Evolutionary conservation across 2,113 vertebrate genomes (phyloP).

Genomic region (Aegotheles bennettii): DNA sequence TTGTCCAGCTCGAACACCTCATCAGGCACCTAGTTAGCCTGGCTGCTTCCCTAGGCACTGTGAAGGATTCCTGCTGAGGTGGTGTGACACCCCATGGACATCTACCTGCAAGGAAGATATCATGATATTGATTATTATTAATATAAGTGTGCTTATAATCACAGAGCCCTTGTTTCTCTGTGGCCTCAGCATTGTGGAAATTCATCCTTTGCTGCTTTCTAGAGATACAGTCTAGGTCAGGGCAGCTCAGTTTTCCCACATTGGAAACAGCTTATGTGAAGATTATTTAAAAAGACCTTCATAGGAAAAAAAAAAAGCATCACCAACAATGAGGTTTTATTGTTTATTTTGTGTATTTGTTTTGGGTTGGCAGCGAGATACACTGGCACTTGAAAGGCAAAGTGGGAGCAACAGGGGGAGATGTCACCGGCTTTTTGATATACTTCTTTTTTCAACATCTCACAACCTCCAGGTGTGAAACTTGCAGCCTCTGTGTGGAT

Average conservation of each 20-base stretch:
- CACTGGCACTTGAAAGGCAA: not conserved
- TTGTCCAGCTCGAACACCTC: not conserved
- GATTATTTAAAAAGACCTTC: not conserved
- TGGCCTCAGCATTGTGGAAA: not conserved
- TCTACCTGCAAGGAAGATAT: not conserved
- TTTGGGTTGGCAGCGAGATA: not conserved
- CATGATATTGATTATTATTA: not conserved
- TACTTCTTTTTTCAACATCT: not conserved
- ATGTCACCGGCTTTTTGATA: not conserved
- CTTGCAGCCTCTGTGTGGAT: not conserved
- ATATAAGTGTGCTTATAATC: not conserved
- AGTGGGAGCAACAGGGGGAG: not conserved
- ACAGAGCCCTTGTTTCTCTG: not conserved
- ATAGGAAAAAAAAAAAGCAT: not conserved
- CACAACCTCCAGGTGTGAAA: not conserved
- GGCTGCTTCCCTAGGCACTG: not conserved
- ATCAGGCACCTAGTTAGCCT: not conserved
- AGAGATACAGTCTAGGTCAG: not conserved
- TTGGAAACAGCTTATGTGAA: not conserved
- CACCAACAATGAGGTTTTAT: not conserved
- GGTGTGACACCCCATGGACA: not conserved
- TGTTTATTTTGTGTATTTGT: not conserved
- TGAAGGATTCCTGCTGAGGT: not conserved
- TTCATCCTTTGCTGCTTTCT: not conserved
- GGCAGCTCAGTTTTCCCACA: not conserved